Conservation (phyloP, 2,888 invertebrate genomes). For the Xestoiulus laeticollis region DNA sequence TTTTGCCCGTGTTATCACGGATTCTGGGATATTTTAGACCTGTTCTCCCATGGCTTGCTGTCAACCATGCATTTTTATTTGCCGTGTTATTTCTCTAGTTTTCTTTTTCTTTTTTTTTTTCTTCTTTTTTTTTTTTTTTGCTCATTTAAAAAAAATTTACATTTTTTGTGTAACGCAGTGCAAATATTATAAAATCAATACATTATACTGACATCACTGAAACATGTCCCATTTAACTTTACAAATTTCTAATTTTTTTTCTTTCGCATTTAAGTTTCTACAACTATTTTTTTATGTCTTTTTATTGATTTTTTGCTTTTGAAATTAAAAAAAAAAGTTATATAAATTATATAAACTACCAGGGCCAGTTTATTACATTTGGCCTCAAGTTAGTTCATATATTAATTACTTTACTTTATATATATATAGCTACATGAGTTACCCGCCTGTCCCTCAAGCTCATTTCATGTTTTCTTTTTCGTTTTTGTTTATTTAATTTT, state of each 20-base stretch:
- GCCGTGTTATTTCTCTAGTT: neutral
- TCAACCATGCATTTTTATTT: neutral
- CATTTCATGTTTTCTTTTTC: neutral
- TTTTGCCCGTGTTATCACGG: neutral
- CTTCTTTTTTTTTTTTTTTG: too few relatives aligned
- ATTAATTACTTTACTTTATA: too few relatives aligned
- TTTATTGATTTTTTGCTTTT: neutral
- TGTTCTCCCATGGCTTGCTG: neutral
- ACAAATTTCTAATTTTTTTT: too few relatives aligned
- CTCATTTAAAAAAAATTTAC: too few relatives aligned
- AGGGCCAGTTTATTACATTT: neutral
- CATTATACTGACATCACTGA: too few relatives aligned
- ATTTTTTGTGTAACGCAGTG: too few relatives aligned
- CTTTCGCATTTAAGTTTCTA: too few relatives aligned
- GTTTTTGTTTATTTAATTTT: slow-evolving; percentile 19
- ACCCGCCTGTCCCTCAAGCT: neutral
- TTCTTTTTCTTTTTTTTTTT: too few relatives aligned
- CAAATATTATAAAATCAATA: too few relatives aligned
- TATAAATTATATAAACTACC: neutral
- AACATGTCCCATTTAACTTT: too few relatives aligned
- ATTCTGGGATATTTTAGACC: neutral
- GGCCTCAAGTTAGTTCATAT: neutral
- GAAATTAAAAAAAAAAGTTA: neutral
- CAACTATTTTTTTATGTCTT: too few relatives aligned
- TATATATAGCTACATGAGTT: neutral